Evolutionary conservation across 2,113 vertebrate species (phyloP).

Genomic region (Zapornia atra): DNA sequence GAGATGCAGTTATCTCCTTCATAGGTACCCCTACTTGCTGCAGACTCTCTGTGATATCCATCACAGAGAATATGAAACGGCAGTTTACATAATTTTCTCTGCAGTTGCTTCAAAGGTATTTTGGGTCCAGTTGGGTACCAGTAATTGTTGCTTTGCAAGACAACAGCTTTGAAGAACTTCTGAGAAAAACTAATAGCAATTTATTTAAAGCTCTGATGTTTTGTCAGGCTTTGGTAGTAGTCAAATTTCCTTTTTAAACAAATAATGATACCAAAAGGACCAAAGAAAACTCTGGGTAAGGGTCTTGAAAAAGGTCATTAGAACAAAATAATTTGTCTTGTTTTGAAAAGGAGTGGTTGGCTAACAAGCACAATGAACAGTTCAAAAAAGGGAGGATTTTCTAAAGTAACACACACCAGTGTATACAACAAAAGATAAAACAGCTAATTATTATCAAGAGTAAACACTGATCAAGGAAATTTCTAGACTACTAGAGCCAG

Average conservation of each 20-base stretch:
- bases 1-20: not conserved
- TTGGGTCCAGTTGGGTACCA: not conserved
- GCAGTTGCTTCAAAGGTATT: not conserved
- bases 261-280: not conserved
- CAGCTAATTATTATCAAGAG: not conserved
- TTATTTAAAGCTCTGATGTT: not conserved
- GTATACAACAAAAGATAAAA: not conserved
- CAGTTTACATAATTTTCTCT: not conserved
- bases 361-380: not conserved
- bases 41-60: not conserved
- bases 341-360: not conserved
- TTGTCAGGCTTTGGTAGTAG: not conserved
- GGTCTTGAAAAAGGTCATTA: not conserved
- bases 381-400: not conserved
- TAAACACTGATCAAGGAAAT: not conserved
- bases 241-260: conserved; percentile 10
- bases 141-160: not conserved
- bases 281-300: not conserved
- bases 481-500: not conserved
- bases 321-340: not conserved
- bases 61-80: not conserved
- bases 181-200: not conserved
- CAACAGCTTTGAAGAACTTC: not conserved
- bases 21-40: not conserved
- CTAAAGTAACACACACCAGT: not conserved